Evolutionary conservation across 2,888 invertebrate species (phyloP).

Genomic region (Cerceris ruficornis): DNA sequence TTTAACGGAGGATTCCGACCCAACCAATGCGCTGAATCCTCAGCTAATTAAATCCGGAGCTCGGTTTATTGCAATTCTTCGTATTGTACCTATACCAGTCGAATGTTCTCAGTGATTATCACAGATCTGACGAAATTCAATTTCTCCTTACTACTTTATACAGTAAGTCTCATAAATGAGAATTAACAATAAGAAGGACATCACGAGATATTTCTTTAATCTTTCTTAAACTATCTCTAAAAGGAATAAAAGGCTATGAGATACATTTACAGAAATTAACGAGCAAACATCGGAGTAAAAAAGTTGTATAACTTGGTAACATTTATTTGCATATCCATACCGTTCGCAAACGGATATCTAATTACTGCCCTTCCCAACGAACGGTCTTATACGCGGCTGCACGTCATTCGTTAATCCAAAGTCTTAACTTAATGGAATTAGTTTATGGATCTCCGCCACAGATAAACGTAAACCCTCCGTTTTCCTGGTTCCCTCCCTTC

Average conservation of each 20-base stretch:
- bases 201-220: no score
- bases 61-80: slow-evolving; percentile 43
- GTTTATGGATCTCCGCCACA: slow-evolving; percentile 63
- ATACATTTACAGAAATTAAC: no score
- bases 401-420: slow-evolving; percentile 64
- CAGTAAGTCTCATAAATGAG: no score
- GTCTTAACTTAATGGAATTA: slow-evolving; percentile 70
- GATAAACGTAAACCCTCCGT: slow-evolving; percentile 60
- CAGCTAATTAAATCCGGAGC: slow-evolving; percentile 73
- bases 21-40: slow-evolving; percentile 52
- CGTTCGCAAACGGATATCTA: slow-evolving; percentile 39
- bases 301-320: no score
- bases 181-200: no score
- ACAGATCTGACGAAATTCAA: no score
- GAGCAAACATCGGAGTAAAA: no score
- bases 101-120: slow-evolving; percentile 35
- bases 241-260: no score
- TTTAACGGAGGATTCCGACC: slow-evolving; percentile 68
- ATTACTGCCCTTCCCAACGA: slow-evolving; percentile 55
- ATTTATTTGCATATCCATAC: background rate
- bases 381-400: slow-evolving; percentile 30
- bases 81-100: slow-evolving; percentile 41
- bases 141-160: no score
- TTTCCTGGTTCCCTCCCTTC: slow-evolving; percentile 32
- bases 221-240: no score